Conservation (phyloP, 2,888 invertebrate genomes). For the Philonicus albiceps region DNA sequence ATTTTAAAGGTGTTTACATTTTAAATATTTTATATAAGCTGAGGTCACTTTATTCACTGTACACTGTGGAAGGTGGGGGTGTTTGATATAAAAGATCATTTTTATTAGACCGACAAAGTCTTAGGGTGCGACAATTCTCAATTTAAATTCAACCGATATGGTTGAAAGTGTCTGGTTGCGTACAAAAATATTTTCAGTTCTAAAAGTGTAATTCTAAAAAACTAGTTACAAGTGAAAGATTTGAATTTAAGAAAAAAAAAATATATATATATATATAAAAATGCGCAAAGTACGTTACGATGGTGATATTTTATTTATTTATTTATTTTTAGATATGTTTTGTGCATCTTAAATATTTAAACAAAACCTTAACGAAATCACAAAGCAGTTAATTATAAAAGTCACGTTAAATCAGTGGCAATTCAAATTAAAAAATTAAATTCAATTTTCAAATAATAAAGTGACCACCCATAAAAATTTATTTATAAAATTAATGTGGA, state of each 20-base stretch:
- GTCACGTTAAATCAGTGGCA: background rate
- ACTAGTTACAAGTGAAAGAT: background rate
- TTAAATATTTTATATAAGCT: background rate
- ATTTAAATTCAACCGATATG: constrained; percentile 39
- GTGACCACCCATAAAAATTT: background rate
- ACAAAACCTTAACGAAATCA: background rate
- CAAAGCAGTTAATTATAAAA: background rate
- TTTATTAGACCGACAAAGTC: constrained; percentile 14
- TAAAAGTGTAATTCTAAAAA: background rate
- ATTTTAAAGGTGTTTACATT: background rate
- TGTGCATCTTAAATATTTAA: background rate
- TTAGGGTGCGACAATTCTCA: constrained; percentile 39
- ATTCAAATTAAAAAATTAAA: background rate
- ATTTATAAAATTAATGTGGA: background rate
- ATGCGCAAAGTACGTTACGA: background rate
- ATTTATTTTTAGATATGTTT: too few species aligned
- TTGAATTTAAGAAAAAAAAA: background rate
- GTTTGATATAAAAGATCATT: constrained; percentile 21
- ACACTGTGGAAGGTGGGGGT: background rate
- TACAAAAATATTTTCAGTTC: background rate
- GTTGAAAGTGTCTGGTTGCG: constrained; percentile 25
- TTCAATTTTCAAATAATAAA: background rate
- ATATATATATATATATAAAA: too few species aligned
- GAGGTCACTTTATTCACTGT: background rate
- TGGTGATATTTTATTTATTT: background rate